These are phyloP conservation scores for Panopea generosa DNA, from an alignment of 2,888 invertebrate genomes.

Conservation along the genomic window DNA sequence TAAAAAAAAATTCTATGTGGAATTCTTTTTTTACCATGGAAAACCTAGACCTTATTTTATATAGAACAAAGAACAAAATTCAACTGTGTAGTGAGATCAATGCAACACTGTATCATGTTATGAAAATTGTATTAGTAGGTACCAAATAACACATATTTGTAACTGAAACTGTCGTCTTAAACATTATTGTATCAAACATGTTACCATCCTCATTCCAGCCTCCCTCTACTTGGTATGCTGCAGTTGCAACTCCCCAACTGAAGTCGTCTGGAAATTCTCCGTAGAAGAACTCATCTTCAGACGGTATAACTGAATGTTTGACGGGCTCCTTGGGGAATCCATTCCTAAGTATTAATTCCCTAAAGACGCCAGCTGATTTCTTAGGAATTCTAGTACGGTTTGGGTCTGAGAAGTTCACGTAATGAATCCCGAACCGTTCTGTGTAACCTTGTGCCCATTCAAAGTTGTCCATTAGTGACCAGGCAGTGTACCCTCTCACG, in stretches of 20 bases:
- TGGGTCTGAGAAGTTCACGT: slow-evolving; percentile 90
- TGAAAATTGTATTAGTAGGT: no score
- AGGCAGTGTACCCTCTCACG: slow-evolving; percentile 89
- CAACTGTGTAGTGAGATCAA: no score
- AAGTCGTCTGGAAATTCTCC: slow-evolving; percentile 62
- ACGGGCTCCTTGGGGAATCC: slow-evolving; percentile 56
- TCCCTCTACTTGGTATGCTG: slow-evolving; percentile 89
- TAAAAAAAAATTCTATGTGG: no score
- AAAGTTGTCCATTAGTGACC: slow-evolving; percentile 93
- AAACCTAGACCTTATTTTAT: no score
- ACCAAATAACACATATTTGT: no score
- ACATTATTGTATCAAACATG: no score
- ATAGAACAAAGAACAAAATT: no score
- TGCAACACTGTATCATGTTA: no score
- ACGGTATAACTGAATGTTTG: slow-evolving; percentile 6
- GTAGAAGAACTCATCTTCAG: slow-evolving; percentile 50
- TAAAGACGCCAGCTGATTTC: slow-evolving; percentile 86
- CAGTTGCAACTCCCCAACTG: slow-evolving; percentile 83
- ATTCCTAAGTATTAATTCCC: slow-evolving; percentile 65
- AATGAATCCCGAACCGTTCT: slow-evolving; percentile 90
- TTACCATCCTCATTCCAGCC: slow-evolving; percentile 87
- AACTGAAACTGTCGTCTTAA: no score
- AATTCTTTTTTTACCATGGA: no score
- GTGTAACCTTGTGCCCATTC: slow-evolving; percentile 92
- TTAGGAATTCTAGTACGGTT: slow-evolving; percentile 89